Percentiles rank a stretch among this genome's conserved stretches.
Conservation (phyloP, 2,797 vertebrate species). For the Muscicapa comitata region DNA sequence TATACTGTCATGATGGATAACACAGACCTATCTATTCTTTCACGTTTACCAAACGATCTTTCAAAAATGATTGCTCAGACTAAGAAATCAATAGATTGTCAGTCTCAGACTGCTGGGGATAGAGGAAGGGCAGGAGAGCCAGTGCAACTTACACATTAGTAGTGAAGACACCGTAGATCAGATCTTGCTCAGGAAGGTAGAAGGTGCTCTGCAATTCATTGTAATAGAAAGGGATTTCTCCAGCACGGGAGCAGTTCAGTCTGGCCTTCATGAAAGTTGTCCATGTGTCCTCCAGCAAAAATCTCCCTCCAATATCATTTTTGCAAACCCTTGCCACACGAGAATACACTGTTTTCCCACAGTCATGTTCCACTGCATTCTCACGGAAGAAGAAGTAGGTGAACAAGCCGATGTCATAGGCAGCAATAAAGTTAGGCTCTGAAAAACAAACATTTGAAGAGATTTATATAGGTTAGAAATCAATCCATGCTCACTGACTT, state of each 20-base stretch:
- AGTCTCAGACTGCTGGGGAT: background rate
- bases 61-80: background rate
- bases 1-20: background rate
- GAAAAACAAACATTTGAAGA: constrained; percentile 37
- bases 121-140: background rate
- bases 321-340: constrained; percentile 95
- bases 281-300: constrained; percentile 97
- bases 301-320: constrained; percentile 94
- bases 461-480: constrained; percentile 38
- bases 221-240: constrained; percentile 97
- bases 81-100: background rate
- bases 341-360: constrained; percentile 93
- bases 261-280: constrained; percentile 98
- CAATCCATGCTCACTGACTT: background rate
- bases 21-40: background rate
- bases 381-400: constrained; percentile 97
- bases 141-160: constrained; percentile 92
- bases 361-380: constrained; percentile 95
- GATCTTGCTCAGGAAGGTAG: constrained; percentile 94
- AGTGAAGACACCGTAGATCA: constrained; percentile 97
- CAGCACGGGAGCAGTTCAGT: constrained; percentile 94
- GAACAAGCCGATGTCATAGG: constrained; percentile 94
- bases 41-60: background rate
- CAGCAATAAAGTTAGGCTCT: constrained; percentile 98
- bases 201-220: constrained; percentile 97